phyloP scores from a whole-genome alignment of 2,113 vertebrate species.

The Cairina moschata region DNA sequence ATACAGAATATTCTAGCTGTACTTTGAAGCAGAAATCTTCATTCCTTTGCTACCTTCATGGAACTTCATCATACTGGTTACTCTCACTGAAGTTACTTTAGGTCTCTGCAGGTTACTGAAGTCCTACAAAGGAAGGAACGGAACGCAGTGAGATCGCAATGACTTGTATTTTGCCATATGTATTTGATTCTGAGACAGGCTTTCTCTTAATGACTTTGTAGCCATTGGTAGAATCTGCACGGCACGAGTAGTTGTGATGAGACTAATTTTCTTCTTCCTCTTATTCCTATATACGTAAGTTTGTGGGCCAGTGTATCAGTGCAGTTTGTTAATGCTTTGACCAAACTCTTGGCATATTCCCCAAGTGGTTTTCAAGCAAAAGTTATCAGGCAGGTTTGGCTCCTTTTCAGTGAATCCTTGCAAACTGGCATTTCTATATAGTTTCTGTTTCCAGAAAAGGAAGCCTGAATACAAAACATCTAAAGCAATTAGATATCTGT shows the following conservation, averaged over 20 bases:
- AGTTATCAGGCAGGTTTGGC: neutral
- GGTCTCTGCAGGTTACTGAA: neutral
- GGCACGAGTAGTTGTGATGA: neutral
- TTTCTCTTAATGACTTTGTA: constrained; percentile 11
- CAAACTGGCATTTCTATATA: neutral
- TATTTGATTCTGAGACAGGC: constrained; percentile 19
- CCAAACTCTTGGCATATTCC: neutral
- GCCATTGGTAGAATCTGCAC: neutral
- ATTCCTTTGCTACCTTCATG: neutral
- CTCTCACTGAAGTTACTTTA: neutral
- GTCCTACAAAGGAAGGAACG: neutral
- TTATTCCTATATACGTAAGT: neutral
- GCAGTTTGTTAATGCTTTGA: neutral
- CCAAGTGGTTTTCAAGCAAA: neutral
- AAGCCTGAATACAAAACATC: neutral
- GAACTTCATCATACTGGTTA: neutral
- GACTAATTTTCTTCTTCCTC: neutral
- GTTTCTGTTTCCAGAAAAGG: neutral
- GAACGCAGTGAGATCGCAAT: neutral
- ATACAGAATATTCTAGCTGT: neutral
- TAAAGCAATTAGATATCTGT: neutral
- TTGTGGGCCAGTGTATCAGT: neutral
- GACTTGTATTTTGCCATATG: neutral
- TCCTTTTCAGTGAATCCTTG: neutral
- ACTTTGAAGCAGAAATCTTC: neutral